Conservation (phyloP, 2,113 vertebrate genomes). For the Pampusana beccarii region DNA sequence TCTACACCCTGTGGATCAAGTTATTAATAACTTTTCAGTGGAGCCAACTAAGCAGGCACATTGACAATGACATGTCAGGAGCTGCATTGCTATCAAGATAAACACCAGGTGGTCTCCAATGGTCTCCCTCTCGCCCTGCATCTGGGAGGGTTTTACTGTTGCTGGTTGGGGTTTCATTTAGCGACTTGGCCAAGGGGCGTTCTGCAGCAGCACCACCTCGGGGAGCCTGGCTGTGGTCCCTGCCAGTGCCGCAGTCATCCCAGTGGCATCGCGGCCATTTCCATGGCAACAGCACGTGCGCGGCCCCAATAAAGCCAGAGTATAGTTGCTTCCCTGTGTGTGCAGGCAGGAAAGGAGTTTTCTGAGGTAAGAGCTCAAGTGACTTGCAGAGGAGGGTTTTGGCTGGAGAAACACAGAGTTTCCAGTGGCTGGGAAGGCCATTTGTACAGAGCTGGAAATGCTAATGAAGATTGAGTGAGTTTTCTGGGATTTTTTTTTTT, state of each 20-base stretch:
- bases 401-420: neutral
- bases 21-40: neutral
- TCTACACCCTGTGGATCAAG: neutral
- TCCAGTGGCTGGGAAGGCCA: neutral
- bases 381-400: neutral
- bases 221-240: neutral
- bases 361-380: constrained; percentile 21
- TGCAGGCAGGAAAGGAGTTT: constrained; percentile 22
- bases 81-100: neutral
- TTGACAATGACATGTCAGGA: neutral
- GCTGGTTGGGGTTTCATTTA: neutral
- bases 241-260: neutral
- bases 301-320: neutral
- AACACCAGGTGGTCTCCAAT: neutral
- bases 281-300: neutral
- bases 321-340: neutral
- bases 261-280: neutral
- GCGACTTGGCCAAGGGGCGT: neutral
- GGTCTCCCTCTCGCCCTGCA: rapidly evolving
- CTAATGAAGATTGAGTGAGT: neutral
- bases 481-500: neutral
- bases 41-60: neutral
- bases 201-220: neutral
- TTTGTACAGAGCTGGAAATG: neutral
- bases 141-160: neutral